These are phyloP conservation scores for Tenualosa ilisha DNA, from an alignment of 2,797 vertebrate species.

Conservation along the genomic window DNA sequence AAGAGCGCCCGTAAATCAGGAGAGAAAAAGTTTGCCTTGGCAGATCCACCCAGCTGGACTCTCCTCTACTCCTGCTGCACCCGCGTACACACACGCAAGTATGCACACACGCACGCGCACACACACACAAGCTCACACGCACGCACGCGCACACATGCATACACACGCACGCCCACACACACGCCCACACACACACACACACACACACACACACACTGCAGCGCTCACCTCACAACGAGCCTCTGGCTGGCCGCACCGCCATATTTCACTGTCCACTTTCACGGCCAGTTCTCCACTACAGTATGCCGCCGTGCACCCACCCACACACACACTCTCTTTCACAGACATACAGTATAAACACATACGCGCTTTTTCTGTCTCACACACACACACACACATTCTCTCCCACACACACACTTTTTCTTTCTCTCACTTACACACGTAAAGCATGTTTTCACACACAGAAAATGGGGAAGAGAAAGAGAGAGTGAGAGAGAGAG, in stretches of 20 bases:
- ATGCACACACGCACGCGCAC: neutral
- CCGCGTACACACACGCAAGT: neutral
- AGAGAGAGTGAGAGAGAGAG: neutral
- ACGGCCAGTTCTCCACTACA: neutral
- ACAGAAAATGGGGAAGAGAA: neutral
- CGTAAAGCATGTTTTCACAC: neutral
- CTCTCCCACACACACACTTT: neutral
- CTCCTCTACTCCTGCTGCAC: neutral
- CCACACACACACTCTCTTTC: neutral
- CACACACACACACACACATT: neutral
- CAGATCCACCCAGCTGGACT: conserved; percentile 38
- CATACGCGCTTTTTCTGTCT: neutral
- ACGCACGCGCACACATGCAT: neutral
- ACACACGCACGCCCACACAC: neutral
- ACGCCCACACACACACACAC: neutral
- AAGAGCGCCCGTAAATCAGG: conserved; percentile 51
- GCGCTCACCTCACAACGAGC: neutral
- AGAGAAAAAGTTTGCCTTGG: conserved; percentile 51
- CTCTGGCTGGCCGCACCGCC: neutral
- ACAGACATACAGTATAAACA: neutral
- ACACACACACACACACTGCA: neutral
- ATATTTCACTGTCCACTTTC: conserved; percentile 1
- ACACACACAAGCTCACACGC: neutral
- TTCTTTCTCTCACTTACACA: neutral
- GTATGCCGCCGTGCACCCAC: neutral